These are phyloP conservation scores for Zapornia atra DNA, from an alignment of 2,113 vertebrate species.

Conservation along the genomic window DNA sequence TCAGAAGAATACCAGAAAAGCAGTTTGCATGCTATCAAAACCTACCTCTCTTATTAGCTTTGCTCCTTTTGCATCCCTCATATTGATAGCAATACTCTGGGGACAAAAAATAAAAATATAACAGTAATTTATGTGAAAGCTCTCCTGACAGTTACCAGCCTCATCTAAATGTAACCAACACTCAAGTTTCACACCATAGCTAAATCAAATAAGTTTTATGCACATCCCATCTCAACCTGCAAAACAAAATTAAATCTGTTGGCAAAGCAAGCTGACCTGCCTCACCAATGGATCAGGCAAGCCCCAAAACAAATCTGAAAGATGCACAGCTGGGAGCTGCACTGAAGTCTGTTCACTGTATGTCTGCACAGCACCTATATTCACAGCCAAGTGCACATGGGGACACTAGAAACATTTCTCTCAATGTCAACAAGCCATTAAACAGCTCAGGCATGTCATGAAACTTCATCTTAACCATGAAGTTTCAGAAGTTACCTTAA, in stretches of 20 bases:
- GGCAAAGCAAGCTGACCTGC: neutral
- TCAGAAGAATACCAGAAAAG: neutral
- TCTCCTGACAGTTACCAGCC: neutral
- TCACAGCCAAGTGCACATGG: neutral
- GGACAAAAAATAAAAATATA: conserved; percentile 32
- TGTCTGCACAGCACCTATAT: neutral
- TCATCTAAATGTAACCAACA: neutral
- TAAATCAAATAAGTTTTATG: neutral
- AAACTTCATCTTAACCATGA: neutral
- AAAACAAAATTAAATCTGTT: neutral
- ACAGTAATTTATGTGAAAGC: neutral
- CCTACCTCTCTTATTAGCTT: conserved; percentile 87
- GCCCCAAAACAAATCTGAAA: neutral
- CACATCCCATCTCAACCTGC: fast-evolving
- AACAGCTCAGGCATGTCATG: neutral
- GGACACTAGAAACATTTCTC: neutral
- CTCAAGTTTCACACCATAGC: neutral
- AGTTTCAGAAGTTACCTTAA: neutral
- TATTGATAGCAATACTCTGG: conserved; percentile 92
- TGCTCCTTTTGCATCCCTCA: conserved; percentile 86
- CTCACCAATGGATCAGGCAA: neutral
- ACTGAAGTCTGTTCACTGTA: neutral
- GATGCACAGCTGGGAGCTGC: neutral
- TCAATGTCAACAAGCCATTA: neutral
- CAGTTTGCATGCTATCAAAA: neutral